Conservation (phyloP, 1,140 invertebrate genomes). For the Teleogryllus occipitalis region DNA sequence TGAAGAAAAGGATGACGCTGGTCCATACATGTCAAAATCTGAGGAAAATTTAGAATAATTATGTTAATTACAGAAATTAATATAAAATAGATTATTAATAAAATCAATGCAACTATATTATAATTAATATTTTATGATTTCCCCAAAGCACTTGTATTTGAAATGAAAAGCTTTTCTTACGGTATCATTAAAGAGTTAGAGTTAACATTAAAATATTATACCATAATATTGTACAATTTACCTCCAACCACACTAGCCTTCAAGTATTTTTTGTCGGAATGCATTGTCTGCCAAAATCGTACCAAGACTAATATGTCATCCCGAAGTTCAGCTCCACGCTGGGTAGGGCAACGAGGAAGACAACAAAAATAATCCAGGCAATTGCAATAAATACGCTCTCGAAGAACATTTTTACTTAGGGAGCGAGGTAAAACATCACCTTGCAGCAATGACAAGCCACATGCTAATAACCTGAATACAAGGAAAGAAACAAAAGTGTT, state of each 20-base stretch:
- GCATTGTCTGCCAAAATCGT: conserved; percentile 92
- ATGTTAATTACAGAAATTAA: too few relatives aligned
- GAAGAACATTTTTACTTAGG: conserved; percentile 82
- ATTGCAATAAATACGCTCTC: conserved; percentile 89
- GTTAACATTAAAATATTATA: conserved; percentile 1
- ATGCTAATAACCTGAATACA: conserved; percentile 67
- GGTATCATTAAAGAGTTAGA: too few relatives aligned
- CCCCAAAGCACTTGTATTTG: too few relatives aligned
- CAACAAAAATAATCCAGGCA: conserved; percentile 94
- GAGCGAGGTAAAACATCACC: conserved; percentile 80
- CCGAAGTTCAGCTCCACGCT: conserved; percentile 61
- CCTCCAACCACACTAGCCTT: conserved; percentile 62
- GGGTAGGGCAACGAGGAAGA: conserved; percentile 73
- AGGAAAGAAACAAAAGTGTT: not conserved
- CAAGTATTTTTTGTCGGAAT: conserved; percentile 95
- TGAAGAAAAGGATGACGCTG: conserved; percentile 15
- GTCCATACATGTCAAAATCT: conserved; percentile 24
- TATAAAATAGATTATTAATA: too few relatives aligned
- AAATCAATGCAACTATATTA: too few relatives aligned
- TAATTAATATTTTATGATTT: too few relatives aligned
- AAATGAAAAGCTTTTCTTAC: too few relatives aligned
- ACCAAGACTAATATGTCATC: conserved; percentile 88
- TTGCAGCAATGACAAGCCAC: conserved; percentile 87
- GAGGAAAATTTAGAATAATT: not conserved
- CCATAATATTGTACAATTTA: conserved; percentile 27